Percentiles rank a stretch among this genome's conserved stretches.
Conservation (phyloP, 2,113 vertebrate genomes). For the Leucoraja erinaceus region DNA sequence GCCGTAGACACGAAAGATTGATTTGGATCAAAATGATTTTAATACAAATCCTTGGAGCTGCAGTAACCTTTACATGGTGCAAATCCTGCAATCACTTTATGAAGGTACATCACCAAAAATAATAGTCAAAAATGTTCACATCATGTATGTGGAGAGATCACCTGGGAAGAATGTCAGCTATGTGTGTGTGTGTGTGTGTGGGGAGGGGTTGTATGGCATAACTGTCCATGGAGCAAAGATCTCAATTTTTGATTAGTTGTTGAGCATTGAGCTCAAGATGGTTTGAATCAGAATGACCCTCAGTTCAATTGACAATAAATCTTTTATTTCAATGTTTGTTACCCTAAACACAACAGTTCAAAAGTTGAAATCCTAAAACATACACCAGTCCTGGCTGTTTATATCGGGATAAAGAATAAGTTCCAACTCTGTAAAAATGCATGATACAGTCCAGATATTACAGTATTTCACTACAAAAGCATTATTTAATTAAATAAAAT, state of each 20-base stretch:
- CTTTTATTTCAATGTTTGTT: not conserved
- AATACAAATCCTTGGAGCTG: not conserved
- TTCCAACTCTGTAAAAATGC: not conserved
- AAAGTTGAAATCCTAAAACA: conserved; percentile 18
- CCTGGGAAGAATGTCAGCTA: too few species aligned
- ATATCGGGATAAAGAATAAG: not conserved
- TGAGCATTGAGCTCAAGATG: not conserved
- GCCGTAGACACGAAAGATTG: not conserved
- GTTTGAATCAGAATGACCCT: not conserved
- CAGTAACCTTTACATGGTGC: not conserved
- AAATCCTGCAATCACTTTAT: not conserved
- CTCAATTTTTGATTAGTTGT: not conserved
- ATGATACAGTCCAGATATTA: not conserved
- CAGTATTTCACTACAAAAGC: not conserved
- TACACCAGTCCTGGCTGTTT: not conserved
- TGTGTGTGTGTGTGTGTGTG: too few species aligned
- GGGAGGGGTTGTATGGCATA: too few species aligned
- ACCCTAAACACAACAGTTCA: not conserved
- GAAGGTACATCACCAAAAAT: too few species aligned
- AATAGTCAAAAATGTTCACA: too few species aligned
- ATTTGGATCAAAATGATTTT: not conserved
- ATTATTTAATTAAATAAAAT: conserved; percentile 36
- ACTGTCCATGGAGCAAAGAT: not conserved
- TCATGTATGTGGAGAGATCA: too few species aligned
- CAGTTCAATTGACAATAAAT: not conserved